Evolutionary conservation across 92 coral and sea anemone genomes (phyloP).

Genomic region (Porites divaricata): DNA sequence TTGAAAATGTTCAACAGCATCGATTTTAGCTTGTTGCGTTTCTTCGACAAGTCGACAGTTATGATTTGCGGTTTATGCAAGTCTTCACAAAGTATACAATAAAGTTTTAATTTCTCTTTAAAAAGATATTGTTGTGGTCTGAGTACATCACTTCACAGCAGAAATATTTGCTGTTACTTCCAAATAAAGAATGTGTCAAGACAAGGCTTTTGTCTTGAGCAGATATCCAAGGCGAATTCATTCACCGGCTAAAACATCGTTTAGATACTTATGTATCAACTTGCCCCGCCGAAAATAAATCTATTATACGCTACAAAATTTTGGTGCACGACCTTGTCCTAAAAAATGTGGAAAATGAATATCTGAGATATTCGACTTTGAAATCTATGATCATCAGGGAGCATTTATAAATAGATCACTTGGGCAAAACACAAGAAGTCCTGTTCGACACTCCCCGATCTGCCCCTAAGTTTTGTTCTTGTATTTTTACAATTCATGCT

Average conservation of each 20-base stretch:
- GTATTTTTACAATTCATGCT: background rate
- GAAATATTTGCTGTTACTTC: constrained; percentile 16
- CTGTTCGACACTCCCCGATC: constrained; percentile 33
- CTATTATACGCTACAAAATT: background rate
- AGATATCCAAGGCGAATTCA: background rate
- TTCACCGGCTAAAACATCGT: background rate
- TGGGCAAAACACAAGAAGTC: background rate
- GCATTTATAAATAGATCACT: background rate
- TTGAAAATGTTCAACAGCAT: background rate
- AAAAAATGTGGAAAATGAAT: constrained; percentile 34
- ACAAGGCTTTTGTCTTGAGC: background rate
- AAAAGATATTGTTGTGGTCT: constrained; percentile 41
- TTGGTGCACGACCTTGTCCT: background rate
- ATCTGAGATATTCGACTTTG: constrained; percentile 35
- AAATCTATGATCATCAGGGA: background rate
- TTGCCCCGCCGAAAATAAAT: background rate
- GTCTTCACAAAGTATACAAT: constrained; percentile 18
- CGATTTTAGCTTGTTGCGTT: background rate
- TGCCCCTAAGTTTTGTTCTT: background rate
- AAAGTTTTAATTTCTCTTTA: constrained; percentile 31
- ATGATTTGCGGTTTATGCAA: constrained; percentile 26
- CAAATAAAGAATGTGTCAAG: constrained; percentile 23
- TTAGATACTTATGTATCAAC: background rate
- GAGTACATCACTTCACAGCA: constrained; percentile 11
- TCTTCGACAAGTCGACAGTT: background rate